phyloP scores from a whole-genome alignment of 1,140 invertebrate genomes.

The Scaptomyza montana region DNA sequence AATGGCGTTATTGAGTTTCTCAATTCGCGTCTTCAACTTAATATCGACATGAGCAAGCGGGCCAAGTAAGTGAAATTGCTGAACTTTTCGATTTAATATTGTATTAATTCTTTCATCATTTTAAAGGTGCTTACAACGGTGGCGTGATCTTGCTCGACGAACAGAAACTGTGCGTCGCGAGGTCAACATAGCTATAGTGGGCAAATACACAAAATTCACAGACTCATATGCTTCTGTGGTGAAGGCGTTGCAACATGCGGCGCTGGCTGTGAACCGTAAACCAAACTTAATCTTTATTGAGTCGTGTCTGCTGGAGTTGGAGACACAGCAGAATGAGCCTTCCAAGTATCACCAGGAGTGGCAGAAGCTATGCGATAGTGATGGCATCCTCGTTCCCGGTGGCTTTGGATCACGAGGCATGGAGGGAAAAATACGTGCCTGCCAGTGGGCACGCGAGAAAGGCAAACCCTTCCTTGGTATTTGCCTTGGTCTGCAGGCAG shows the following conservation, averaged over 20 bases:
- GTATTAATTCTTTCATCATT: conserved; percentile 12
- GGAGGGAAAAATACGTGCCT: conserved; percentile 98
- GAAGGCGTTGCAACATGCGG: conserved; percentile 97
- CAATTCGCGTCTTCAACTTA: conserved; percentile 91
- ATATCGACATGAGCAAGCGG: conserved; percentile 87
- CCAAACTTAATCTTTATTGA: conserved; percentile 96
- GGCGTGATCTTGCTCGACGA: conserved; percentile 94
- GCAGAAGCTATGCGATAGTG: conserved; percentile 94
- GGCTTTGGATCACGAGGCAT: conserved; percentile 98
- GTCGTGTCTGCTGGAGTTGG: conserved; percentile 93
- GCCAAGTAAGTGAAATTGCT: conserved; percentile 84
- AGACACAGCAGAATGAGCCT: conserved; percentile 89
- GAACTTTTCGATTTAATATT: neutral
- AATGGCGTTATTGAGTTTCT: conserved; percentile 96
- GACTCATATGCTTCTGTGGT: conserved; percentile 98
- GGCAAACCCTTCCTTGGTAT: conserved; percentile 97
- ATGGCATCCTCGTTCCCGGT: conserved; percentile 98
- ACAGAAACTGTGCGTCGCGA: conserved; percentile 91
- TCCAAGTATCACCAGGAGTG: conserved; percentile 97
- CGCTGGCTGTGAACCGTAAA: conserved; percentile 92
- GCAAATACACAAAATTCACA: conserved; percentile 98
- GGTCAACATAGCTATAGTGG: conserved; percentile 97
- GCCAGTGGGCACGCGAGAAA: conserved; percentile 95
- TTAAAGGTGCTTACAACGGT: conserved; percentile 92
- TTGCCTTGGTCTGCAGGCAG: conserved; percentile 98